A percentile compares a stretch with the other conserved stretches of the same genome.
Evolutionary conservation across 2,888 invertebrate species (phyloP).

Genomic region (Trissolcus brochymenae): DNA sequence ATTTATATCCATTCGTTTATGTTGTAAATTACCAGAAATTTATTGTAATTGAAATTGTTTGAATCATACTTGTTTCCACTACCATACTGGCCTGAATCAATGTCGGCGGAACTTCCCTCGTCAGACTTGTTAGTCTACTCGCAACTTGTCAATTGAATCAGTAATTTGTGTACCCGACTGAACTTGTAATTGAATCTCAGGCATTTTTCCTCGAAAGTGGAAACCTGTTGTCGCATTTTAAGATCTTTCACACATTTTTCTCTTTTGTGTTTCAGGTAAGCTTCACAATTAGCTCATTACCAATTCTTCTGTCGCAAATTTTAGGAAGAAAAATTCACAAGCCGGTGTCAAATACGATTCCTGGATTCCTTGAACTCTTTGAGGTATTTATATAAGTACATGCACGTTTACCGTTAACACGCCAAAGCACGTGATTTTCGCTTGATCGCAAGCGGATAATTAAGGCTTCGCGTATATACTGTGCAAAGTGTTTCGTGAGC

Average conservation of each 20-base stretch:
- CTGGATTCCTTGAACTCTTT: conserved; percentile 36
- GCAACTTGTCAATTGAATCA: conserved; percentile 3
- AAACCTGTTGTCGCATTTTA: conserved; percentile 29
- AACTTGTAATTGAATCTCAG: conserved; percentile 21
- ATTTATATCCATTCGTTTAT: too few species aligned
- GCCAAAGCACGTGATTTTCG: conserved; percentile 46
- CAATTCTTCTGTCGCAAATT: conserved; percentile 31
- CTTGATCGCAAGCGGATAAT: conserved; percentile 49
- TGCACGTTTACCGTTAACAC: conserved; percentile 41
- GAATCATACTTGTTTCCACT: too few species aligned
- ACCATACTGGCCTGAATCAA: too few species aligned
- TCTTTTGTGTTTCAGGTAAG: conserved; percentile 53
- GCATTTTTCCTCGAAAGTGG: conserved; percentile 29
- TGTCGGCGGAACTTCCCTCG: not conserved
- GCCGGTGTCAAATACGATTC: conserved; percentile 19
- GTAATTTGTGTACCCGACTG: conserved; percentile 9
- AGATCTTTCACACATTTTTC: conserved; percentile 16
- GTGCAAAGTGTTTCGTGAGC: conserved; percentile 24
- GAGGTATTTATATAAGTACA: conserved; percentile 26
- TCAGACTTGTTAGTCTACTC: not conserved
- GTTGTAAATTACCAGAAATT: too few species aligned
- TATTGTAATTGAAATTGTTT: too few species aligned
- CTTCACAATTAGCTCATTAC: conserved; percentile 24
- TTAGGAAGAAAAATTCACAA: conserved; percentile 5
- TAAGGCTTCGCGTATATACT: conserved; percentile 17